Evolutionary conservation across 2,888 invertebrate species (phyloP), one percentile per base, ranked within the genome.

Genomic region (Apamea sordens): DNA sequence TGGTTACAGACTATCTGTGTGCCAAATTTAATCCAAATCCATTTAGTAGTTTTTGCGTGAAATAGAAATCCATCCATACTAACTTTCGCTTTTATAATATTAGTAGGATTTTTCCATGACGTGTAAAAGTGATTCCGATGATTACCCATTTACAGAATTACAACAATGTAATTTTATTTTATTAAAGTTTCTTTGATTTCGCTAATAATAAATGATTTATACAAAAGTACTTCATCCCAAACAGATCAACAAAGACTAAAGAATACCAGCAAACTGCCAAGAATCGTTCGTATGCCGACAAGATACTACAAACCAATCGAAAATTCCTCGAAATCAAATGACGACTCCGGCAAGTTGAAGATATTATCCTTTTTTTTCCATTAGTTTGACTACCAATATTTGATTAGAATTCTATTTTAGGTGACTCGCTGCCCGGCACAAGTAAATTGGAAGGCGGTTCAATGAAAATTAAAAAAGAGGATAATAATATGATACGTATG

Each of bases 231-330:
- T 77, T 24, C 1, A 73, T 73, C 10, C 24, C n/a, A 47, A 56
- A 76, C 74, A 83, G 86, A 87, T n/a, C 77, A 84, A 84, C 82
- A 85, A 72, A 89, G 79, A 81, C 73, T 56, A 71, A 87, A 83
- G 47, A 68, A 56, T 53, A 67, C 64, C 4, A 91, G 90, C 67
- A 90, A 88, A 79, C 76, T 91, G 18, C 90, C 92, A 7, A 90
- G 84, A 83, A 72, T 90, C 74, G 69, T 84, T 47, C 85, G 75
- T 32, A 76, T 75, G 47, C 73, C 89, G 2, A 71, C 81, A 61
- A 76, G 65, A 71, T 80, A 76, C 70, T 76, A 77, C 69, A 86
- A 80, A 61, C 28, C 74, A 0, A 83, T 73, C 32, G 88, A 82
- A 64, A 82, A 47, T 15, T 41, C 32, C 11, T 59, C 13, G 21